Conservation (phyloP, 2,888 invertebrate genomes). For the Arrhopalites spinosus region DNA sequence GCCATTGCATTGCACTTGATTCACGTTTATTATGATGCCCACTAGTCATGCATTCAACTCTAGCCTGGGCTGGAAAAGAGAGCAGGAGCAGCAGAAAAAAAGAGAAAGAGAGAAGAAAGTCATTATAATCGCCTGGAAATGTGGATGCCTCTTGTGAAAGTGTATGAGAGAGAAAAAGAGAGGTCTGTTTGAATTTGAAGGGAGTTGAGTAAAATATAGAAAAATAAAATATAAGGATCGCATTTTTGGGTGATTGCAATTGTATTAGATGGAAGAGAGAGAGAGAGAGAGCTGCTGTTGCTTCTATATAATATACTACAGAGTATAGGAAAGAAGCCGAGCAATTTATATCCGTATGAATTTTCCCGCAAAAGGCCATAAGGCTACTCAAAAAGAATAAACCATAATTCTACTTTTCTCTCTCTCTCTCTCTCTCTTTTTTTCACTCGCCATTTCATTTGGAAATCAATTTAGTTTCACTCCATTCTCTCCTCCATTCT, state of each 20-base stretch:
- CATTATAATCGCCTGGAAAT: slow-evolving; percentile 18
- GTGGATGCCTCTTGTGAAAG: background rate
- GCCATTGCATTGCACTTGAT: slow-evolving; percentile 13
- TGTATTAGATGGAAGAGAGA: slow-evolving; percentile 15
- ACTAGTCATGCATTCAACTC: slow-evolving; percentile 26
- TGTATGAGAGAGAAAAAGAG: background rate
- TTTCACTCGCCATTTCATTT: slow-evolving; percentile 38
- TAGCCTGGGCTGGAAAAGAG: too few relatives aligned
- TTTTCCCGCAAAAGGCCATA: slow-evolving; percentile 32
- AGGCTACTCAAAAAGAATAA: slow-evolving; percentile 33
- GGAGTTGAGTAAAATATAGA: background rate
- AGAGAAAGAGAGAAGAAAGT: background rate
- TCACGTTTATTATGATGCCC: slow-evolving; percentile 28
- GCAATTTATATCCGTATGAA: slow-evolving; percentile 37
- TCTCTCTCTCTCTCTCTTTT: slow-evolving; percentile 12
- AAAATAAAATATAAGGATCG: slow-evolving; percentile 12
- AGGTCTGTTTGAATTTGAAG: background rate
- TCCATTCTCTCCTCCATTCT: background rate
- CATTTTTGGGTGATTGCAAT: slow-evolving; percentile 33
- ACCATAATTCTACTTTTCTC: slow-evolving; percentile 29
- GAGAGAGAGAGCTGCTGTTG: background rate
- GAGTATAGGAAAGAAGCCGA: background rate
- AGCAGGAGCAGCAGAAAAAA: too few relatives aligned
- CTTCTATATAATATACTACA: background rate
- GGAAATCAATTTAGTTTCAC: slow-evolving; percentile 37